These are phyloP conservation scores for Bambusicola thoracicus DNA, from an alignment of 2,113 vertebrate species.

Conservation along the genomic window DNA sequence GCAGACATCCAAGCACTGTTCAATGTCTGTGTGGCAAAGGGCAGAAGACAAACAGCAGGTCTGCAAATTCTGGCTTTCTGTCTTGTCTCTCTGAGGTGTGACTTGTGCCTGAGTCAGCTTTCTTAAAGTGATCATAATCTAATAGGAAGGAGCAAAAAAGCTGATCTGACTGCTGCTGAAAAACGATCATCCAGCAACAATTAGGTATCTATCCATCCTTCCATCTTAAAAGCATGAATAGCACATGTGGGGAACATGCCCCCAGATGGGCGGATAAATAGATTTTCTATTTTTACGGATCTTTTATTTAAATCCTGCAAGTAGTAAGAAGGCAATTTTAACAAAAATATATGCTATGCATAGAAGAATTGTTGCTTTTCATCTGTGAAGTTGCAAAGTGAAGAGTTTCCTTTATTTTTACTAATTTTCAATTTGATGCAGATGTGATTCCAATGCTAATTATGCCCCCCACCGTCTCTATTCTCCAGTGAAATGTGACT, in stretches of 20 bases:
- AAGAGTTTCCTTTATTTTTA: constrained; percentile 68
- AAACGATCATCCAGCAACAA: constrained; percentile 1
- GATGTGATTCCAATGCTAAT: constrained; percentile 67
- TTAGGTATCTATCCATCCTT: not conserved
- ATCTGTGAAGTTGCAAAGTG: constrained; percentile 22
- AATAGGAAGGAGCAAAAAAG: constrained; percentile 6
- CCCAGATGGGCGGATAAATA: constrained; percentile 14
- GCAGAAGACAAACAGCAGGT: not conserved
- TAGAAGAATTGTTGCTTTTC: constrained; percentile 39
- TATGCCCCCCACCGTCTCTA: constrained; percentile 54
- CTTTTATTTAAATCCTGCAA: constrained; percentile 54
- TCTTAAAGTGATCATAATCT: not conserved
- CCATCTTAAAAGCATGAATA: constrained; percentile 36
- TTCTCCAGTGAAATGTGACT: constrained; percentile 71
- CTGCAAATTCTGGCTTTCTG: not conserved
- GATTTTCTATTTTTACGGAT: constrained; percentile 7
- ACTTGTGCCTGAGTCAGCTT: not conserved
- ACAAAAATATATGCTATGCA: not conserved
- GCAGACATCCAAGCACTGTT: not conserved
- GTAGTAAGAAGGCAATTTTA: constrained; percentile 40
- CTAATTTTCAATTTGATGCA: constrained; percentile 67
- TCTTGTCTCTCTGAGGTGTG: not conserved
- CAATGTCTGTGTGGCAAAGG: not conserved
- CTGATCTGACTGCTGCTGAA: not conserved
- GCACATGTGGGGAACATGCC: not conserved